phyloP scores from a whole-genome alignment of 2,113 vertebrate genomes.

The Oreochromis spilurus region DNA sequence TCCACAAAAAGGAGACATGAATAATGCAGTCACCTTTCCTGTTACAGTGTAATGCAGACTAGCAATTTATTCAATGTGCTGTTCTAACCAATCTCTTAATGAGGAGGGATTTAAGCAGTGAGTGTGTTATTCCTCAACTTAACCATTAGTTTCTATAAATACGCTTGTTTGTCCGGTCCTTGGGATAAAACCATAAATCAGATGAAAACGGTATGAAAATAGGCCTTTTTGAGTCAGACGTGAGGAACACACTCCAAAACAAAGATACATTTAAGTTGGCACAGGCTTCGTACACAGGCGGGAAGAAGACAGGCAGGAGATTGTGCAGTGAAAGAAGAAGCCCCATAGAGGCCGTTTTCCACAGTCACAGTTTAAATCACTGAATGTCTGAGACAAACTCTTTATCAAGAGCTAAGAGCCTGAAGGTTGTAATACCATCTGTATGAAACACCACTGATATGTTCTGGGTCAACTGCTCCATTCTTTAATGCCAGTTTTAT shows the following conservation, averaged over 20 bases:
- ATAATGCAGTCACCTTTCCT: slow-evolving; percentile 23
- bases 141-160: neutral
- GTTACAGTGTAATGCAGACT: neutral
- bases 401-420: slow-evolving; percentile 20
- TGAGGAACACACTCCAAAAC: neutral
- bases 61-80: neutral
- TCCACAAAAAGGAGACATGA: slow-evolving; percentile 13
- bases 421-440: neutral
- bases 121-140: slow-evolving; percentile 4
- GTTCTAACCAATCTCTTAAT: slow-evolving; percentile 10
- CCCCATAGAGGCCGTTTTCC: neutral
- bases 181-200: slow-evolving; percentile 6
- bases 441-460: slow-evolving; percentile 3
- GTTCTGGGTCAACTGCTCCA: slow-evolving; percentile 22
- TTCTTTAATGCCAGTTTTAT: slow-evolving; percentile 39
- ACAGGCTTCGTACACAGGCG: neutral
- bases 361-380: neutral
- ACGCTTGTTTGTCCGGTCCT: neutral
- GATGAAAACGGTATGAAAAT: neutral
- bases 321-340: neutral
- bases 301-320: neutral
- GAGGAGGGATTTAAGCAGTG: slow-evolving; percentile 11
- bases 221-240: neutral
- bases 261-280: neutral
- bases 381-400: slow-evolving; percentile 14